A percentile compares a stretch with the other conserved stretches of the same genome.
phyloP scores from a whole-genome alignment of 2,888 invertebrate species.

The Pristionchus arcanus region DNA sequence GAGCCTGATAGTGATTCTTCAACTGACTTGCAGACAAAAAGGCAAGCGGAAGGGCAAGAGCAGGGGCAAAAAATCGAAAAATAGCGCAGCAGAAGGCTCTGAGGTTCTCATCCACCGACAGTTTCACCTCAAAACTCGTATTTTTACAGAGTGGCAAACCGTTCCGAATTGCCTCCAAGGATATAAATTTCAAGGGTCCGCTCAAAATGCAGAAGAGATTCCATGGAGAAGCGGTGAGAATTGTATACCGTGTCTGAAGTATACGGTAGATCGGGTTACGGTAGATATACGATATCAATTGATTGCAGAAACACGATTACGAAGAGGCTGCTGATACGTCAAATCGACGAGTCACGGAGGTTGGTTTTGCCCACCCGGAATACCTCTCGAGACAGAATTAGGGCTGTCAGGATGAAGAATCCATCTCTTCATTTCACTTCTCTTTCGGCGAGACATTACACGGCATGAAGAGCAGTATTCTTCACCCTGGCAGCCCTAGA shows the following conservation, averaged over 20 bases:
- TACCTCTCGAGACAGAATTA: neutral
- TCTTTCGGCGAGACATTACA: no score
- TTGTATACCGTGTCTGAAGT: no score
- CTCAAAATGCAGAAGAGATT: slow-evolving; percentile 30
- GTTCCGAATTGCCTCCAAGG: neutral
- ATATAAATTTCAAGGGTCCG: slow-evolving; percentile 24
- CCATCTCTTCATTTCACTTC: no score
- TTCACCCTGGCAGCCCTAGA: no score
- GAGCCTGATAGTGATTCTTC: neutral
- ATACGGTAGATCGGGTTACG: neutral
- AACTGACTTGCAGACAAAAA: neutral
- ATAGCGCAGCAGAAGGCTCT: neutral
- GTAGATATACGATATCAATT: neutral
- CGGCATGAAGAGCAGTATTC: no score
- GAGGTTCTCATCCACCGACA: neutral
- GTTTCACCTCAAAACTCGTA: neutral
- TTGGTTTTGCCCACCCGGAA: neutral
- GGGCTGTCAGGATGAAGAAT: no score
- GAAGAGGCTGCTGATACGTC: neutral
- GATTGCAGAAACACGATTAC: slow-evolving; percentile 12
- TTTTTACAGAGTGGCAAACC: neutral
- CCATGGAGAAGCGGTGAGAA: neutral
- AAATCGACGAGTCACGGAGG: neutral
- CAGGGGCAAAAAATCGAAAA: neutral
- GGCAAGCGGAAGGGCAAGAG: neutral